A percentile compares a stretch with the other conserved stretches of the same genome.
phyloP scores from a whole-genome alignment of 2,797 vertebrate genomes.

The Gambelia wislizenii region DNA sequence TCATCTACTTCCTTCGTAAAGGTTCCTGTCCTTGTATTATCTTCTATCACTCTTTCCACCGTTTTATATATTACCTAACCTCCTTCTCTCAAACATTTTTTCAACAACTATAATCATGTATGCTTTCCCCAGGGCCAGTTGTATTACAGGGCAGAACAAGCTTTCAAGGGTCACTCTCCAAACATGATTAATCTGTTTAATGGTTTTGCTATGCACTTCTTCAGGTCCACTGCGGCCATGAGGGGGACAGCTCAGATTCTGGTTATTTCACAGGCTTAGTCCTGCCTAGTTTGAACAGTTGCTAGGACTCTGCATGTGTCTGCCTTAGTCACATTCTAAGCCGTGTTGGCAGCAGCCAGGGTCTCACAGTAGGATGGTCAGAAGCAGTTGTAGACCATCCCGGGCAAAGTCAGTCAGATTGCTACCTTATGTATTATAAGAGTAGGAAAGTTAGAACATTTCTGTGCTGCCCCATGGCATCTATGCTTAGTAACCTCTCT shows the following conservation, averaged over 20 bases:
- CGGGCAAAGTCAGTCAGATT: not conserved
- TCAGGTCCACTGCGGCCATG: not conserved
- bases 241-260: not conserved
- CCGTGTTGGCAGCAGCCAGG: not conserved
- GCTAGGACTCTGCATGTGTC: not conserved
- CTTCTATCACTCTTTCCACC: not conserved
- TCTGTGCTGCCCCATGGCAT: not conserved
- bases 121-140: not conserved
- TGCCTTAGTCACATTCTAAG: too few relatives aligned
- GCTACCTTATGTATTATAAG: too few relatives aligned
- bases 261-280: not conserved
- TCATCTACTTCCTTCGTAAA: not conserved
- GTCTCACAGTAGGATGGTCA: too few relatives aligned
- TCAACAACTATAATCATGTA: not conserved
- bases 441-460: not conserved
- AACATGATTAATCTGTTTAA: not conserved
- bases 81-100: not conserved
- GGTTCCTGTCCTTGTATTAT: not conserved
- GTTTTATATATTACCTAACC: not conserved
- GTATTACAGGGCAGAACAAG: not conserved
- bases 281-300: not conserved
- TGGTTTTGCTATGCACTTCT: not conserved
- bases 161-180: not conserved
- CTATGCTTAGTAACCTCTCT: not conserved
- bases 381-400: not conserved